Evolutionary conservation across 2,888 invertebrate genomes (phyloP), one percentile per base, ranked within the genome.

Genomic region (Drosophila crucigera): DNA sequence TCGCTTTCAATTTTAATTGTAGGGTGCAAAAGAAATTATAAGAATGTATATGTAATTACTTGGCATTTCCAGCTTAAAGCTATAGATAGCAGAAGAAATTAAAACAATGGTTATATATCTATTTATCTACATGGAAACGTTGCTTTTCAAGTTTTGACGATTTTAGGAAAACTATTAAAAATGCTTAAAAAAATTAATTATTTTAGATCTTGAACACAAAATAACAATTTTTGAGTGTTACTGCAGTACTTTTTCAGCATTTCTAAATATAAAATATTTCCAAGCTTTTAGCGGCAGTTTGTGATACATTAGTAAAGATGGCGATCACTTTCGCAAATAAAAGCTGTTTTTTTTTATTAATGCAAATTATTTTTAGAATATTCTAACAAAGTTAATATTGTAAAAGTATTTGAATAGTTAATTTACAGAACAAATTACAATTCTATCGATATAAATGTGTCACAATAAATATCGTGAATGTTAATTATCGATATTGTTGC

Each of bases 401-500:
- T 35, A 3, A 54, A 31, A 16, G 22, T 33, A 54, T 39, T 14
- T 22, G 2, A 37, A 19, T 6, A 6, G 55, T 3, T 55, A 19
- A 5, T 33, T 33, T 41, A 1, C 4, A 30, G 3, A 39, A 49
- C 55, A 71, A 16, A 53, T 43, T 9, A 60, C 22, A 47, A 25
- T 28, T 14, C 35, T 43, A 43, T 50, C 47, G 54, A 65, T 43
- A 47, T 14, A 16, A 3, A 25, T 47, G 7, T 10, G 1, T 28
- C 16, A 16, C 28, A 60, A 28, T 22, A 2, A 6, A 3, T 43
- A 31, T 37, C 30, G 4, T 2, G 11, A n/a, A 22, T 22, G 4
- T 4, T 14, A 10, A 19, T 19, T 41, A 62, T 67, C 73, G 81
- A 65, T 68, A 35, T 35, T 33, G n/a, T 19, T 50, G 50, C 9